These are phyloP conservation scores for Phataginus tricuspis DNA, from an alignment of 2,797 vertebrate species.

Conservation along the genomic window DNA sequence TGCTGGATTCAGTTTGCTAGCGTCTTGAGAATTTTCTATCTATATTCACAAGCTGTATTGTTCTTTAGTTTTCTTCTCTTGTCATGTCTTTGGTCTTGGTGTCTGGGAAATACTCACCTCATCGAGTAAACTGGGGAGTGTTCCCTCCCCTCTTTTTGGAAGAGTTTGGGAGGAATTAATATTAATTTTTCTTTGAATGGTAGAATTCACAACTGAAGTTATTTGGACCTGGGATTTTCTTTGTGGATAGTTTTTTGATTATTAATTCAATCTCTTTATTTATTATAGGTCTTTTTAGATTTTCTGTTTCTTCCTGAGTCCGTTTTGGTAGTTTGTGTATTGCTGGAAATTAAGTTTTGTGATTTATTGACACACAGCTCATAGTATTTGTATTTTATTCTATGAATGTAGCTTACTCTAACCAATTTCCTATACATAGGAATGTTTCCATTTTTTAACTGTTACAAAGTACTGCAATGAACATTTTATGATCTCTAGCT, in stretches of 20 bases:
- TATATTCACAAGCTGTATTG: neutral
- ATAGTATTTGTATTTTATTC: neutral
- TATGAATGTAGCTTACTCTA: neutral
- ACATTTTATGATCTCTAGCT: neutral
- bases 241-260: slow-evolving; percentile 45
- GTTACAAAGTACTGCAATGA: neutral
- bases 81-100: neutral
- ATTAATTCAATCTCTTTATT: neutral
- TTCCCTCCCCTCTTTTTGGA: neutral
- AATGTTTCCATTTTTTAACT: neutral
- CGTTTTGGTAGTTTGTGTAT: slow-evolving; percentile 33
- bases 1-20: neutral
- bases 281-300: neutral
- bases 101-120: neutral
- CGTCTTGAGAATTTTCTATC: neutral
- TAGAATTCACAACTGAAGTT: slow-evolving; percentile 48
- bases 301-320: slow-evolving; percentile 40
- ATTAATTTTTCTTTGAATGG: slow-evolving; percentile 43
- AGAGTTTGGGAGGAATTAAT: slow-evolving; percentile 35
- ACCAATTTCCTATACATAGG: neutral
- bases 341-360: slow-evolving; percentile 7
- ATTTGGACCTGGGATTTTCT: slow-evolving; percentile 26
- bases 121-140: neutral
- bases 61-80: neutral
- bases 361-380: neutral